These are phyloP conservation scores for Odontamblyopus lacepedii DNA, from an alignment of 2,797 vertebrate species.

Conservation along the genomic window DNA sequence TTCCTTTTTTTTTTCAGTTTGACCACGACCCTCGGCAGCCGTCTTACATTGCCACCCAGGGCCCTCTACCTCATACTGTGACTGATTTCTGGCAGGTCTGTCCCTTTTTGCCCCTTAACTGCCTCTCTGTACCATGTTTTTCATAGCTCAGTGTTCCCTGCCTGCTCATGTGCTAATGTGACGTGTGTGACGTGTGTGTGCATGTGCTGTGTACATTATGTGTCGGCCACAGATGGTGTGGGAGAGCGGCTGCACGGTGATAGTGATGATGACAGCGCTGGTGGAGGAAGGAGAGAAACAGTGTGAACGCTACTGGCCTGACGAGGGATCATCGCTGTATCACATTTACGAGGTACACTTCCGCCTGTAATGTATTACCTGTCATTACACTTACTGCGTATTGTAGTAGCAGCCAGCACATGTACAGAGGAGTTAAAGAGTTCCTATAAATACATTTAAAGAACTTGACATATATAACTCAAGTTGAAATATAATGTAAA, in stretches of 20 bases:
- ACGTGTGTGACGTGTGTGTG: constrained; percentile 6
- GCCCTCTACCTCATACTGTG: constrained; percentile 91
- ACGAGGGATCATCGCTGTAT: constrained; percentile 95
- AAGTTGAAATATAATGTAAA: neutral
- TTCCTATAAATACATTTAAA: no score
- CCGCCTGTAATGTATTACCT: neutral
- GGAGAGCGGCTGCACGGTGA: constrained; percentile 95
- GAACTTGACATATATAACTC: no score
- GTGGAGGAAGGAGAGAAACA: constrained; percentile 95
- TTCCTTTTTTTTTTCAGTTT: constrained; percentile 73
- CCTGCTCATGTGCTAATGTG: constrained; percentile 2
- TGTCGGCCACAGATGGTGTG: constrained; percentile 86
- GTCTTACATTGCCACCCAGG: constrained; percentile 95
- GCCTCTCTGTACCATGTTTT: neutral
- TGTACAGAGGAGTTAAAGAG: neutral
- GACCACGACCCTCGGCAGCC: constrained; percentile 97
- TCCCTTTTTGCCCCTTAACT: neutral
- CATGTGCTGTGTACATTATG: constrained; percentile 5
- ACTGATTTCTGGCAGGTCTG: constrained; percentile 98
- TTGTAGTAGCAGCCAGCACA: neutral
- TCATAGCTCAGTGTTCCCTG: neutral
- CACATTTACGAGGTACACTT: constrained; percentile 91
- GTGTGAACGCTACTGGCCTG: constrained; percentile 97
- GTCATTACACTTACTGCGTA: neutral
- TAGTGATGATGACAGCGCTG: constrained; percentile 94